Base-by-base conservation (phyloP, 2,113 vertebrate species). In the Albula goreensis region DNA sequence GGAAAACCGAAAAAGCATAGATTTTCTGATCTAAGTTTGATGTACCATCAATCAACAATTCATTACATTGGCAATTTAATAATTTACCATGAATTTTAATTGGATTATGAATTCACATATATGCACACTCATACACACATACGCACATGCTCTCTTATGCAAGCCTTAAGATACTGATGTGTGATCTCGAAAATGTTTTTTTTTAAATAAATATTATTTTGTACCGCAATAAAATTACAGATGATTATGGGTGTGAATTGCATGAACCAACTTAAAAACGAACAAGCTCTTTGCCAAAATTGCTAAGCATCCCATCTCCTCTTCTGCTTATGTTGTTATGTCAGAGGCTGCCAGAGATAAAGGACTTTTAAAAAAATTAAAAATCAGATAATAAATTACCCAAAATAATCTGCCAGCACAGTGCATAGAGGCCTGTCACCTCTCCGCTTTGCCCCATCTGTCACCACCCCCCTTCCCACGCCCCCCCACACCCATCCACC, bases 391-490 rank as follows among this genome's bases (percentile, higher is more conserved):
- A 53, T 82, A 82, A n/a, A 82, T 82, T 82, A 11, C 80, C 51
- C 11, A 53, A 82, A 82, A 82, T 82, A 82, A 82, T 56, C 52
- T 82, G 15, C 12, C 80, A 53, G 50, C 50, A 82, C n/a, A 31
- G 10, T 1, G 80, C 50, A 22, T 4, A 51, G 52, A 82, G 22
- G 8, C 80, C 80, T 13, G 52, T 56, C 50, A 82, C 15, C 80
- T 51, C 80, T 52, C 50, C 22, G 9, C 50, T 56, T 53, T 56
- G 19, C 50, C 70, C 70, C 70, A n/a, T 56, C 51, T 82, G 80
- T 82, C 52, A 82, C 12, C 13, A 50, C 2, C 31, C 78, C 78
- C 77, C 60, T 15, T 4, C 60, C 7, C 60, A 10, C 63, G 19
- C 63, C 63, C 4, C 63, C 19, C 63, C 63, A 1, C 57, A 60